A percentile compares a stretch with the other conserved stretches of the same genome.
Conservation (phyloP, 23 tunicate species). For the Ciona savignyi region DNA sequence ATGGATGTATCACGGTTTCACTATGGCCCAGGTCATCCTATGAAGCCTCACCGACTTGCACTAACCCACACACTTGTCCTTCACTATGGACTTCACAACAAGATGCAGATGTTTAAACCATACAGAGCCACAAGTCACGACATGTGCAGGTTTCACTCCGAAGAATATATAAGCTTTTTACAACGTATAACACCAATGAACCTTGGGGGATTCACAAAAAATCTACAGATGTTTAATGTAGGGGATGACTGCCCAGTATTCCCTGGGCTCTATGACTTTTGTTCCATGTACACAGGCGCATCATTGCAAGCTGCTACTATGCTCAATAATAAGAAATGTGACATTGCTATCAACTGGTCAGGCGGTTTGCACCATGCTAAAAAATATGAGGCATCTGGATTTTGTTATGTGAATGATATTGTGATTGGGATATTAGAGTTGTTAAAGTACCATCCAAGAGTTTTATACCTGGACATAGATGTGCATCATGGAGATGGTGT, state of each 20-base stretch:
- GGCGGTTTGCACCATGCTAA: conserved; percentile 99
- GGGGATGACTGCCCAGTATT: conserved; percentile 99
- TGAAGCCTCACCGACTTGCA: conserved; percentile 97
- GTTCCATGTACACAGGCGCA: conserved; percentile 96
- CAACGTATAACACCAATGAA: conserved; percentile 78
- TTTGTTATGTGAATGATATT: conserved; percentile 99
- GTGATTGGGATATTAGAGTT: conserved; percentile 92
- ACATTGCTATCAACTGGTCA: conserved; percentile 94
- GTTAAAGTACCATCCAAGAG: conserved; percentile 93
- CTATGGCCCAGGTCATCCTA: conserved; percentile 97
- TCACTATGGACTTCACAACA: conserved; percentile 87
- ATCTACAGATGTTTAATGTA: conserved; percentile 72
- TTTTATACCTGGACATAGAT: conserved; percentile 96
- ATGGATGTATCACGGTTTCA: conserved; percentile 94
- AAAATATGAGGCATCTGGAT: conserved; percentile 97
- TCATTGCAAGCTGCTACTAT: conserved; percentile 91
- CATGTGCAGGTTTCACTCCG: conserved; percentile 92
- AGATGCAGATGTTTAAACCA: conserved; percentile 93
- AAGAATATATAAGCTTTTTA: conserved; percentile 87
- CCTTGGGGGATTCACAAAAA: conserved; percentile 73
- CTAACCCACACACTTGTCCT: conserved; percentile 89
- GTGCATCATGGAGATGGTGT: conserved; percentile 99
- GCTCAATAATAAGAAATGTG: conserved; percentile 91
- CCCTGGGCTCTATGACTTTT: conserved; percentile 95
- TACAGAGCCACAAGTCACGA: conserved; percentile 84